phyloP scores from a whole-genome alignment of 1,140 invertebrate genomes.

The Drosophila sp. region DNA sequence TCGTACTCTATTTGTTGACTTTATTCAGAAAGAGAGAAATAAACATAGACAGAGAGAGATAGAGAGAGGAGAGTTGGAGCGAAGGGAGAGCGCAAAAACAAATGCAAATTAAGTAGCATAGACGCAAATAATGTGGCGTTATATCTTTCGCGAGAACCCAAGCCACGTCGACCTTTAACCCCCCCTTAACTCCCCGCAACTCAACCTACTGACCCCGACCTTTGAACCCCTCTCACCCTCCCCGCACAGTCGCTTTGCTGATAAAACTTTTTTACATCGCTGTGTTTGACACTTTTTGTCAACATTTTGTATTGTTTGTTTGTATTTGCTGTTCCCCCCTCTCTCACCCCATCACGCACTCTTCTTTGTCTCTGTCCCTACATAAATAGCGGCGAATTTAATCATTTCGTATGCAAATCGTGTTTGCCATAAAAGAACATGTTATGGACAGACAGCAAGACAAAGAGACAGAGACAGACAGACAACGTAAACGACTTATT shows the following conservation, averaged over 20 bases:
- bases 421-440: slow-evolving; percentile 63
- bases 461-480: slow-evolving; percentile 3
- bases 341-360: background rate
- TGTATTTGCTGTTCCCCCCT: slow-evolving; percentile 19
- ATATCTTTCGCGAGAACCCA: slow-evolving; percentile 35
- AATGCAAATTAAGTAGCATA: slow-evolving; percentile 56
- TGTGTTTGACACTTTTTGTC: slow-evolving; percentile 42
- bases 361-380: slow-evolving; percentile 1
- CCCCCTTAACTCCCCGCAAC: no score
- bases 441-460: slow-evolving; percentile 26
- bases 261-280: slow-evolving; percentile 36
- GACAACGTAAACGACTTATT: slow-evolving; percentile 33
- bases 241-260: slow-evolving; percentile 2
- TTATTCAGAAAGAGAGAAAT: slow-evolving; percentile 46
- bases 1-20: slow-evolving; percentile 41
- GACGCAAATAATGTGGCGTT: slow-evolving; percentile 55
- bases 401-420: slow-evolving; percentile 76
- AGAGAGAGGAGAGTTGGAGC: no score
- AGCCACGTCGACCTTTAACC: background rate
- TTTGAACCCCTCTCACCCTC: background rate
- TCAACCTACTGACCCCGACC: slow-evolving; percentile 3
- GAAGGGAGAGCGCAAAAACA: slow-evolving; percentile 14
- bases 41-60: background rate
- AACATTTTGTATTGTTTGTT: slow-evolving; percentile 42
- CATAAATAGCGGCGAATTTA: slow-evolving; percentile 64